Evolutionary conservation across 2,797 vertebrate genomes (phyloP).

Genomic region (Aeoliscus strigatus): DNA sequence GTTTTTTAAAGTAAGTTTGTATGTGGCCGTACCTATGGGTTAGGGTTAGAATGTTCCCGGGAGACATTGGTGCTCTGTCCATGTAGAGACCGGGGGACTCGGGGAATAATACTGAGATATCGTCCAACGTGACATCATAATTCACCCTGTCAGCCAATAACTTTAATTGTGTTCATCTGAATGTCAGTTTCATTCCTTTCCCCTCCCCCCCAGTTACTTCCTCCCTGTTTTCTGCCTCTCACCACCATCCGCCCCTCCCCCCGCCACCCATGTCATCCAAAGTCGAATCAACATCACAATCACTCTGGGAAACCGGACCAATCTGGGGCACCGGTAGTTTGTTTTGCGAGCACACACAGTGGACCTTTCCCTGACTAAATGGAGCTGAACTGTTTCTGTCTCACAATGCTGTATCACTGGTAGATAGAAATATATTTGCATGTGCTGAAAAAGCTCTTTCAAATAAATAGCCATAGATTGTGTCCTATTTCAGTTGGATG

Average conservation of each 20-base stretch:
- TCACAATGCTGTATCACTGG: constrained; percentile 2
- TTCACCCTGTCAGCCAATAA: constrained; percentile 69
- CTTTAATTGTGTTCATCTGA: constrained; percentile 72
- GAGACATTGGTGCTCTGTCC: constrained; percentile 42
- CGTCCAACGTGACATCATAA: constrained; percentile 45
- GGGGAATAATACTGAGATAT: constrained; percentile 46
- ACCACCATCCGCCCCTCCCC: not conserved
- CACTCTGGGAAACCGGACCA: constrained; percentile 53
- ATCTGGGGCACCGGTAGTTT: constrained; percentile 36
- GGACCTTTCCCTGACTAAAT: constrained; percentile 35
- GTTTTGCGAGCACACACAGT: constrained; percentile 44
- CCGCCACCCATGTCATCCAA: constrained; percentile 16
- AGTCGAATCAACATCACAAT: constrained; percentile 52
- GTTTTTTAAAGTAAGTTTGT: constrained; percentile 9
- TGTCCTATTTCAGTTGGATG: constrained; percentile 48
- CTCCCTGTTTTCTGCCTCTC: no score
- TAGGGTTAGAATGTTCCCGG: constrained; percentile 31
- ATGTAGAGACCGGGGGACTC: constrained; percentile 42
- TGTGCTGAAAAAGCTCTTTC: constrained; percentile 21
- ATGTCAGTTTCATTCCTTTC: constrained; percentile 49
- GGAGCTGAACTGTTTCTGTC: constrained; percentile 27
- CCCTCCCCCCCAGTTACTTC: constrained; percentile 1
- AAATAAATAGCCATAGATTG: no score
- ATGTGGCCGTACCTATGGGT: constrained; percentile 29
- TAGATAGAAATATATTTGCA: constrained; percentile 16